These are phyloP conservation scores for Molorchus minor DNA, from an alignment of 2,888 invertebrate species.

Conservation along the genomic window DNA sequence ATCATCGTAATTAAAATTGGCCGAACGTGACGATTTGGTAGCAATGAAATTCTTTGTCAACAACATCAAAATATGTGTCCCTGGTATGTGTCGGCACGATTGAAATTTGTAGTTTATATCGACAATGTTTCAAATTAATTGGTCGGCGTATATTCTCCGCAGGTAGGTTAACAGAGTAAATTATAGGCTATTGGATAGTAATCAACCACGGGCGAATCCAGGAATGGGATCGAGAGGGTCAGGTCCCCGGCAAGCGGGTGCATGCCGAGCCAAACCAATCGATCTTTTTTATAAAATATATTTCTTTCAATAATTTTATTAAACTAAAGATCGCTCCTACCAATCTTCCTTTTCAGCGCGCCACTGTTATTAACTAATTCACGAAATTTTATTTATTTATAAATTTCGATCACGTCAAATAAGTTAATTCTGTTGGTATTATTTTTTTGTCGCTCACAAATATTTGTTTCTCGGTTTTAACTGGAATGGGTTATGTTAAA, in stretches of 20 bases:
- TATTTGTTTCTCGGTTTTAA: neutral
- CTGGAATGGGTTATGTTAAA: neutral
- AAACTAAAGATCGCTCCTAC: too few relatives aligned
- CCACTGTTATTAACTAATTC: too few relatives aligned
- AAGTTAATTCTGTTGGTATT: neutral
- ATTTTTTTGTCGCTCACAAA: slow-evolving; percentile 5
- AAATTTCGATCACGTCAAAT: neutral
- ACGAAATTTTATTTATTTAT: slow-evolving; percentile 7
- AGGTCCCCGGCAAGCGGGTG: too few relatives aligned
- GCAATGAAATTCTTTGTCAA: slow-evolving; percentile 40
- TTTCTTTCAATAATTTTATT: too few relatives aligned
- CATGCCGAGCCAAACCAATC: too few relatives aligned
- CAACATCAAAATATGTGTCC: slow-evolving; percentile 38
- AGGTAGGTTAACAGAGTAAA: slow-evolving; percentile 39
- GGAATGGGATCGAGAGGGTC: too few relatives aligned
- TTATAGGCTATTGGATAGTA: slow-evolving; percentile 29
- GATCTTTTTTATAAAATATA: too few relatives aligned
- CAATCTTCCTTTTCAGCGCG: too few relatives aligned
- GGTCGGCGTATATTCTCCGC: slow-evolving; percentile 36
- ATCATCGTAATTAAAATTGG: slow-evolving; percentile 41
- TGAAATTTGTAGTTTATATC: slow-evolving; percentile 43
- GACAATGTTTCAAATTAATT: slow-evolving; percentile 45
- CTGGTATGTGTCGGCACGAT: slow-evolving; percentile 41
- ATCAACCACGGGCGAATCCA: too few relatives aligned
- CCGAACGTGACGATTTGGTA: slow-evolving; percentile 35